Evolutionary conservation across 2,797 vertebrate species (phyloP).

Genomic region (Artibeus jamaicensis): DNA sequence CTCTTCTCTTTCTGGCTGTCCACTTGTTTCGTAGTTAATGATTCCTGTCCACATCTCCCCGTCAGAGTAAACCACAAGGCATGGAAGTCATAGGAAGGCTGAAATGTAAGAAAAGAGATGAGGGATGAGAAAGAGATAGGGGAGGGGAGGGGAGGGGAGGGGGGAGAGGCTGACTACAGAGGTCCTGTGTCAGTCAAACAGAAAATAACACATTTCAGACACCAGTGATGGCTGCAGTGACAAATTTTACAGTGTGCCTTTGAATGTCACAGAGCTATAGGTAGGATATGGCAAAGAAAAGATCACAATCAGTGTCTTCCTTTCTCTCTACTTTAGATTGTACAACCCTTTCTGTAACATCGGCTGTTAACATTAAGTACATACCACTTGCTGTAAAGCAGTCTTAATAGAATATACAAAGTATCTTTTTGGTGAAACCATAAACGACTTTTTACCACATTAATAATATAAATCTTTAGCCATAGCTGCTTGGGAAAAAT

Average conservation of each 20-base stretch:
- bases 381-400: slow-evolving; percentile 36
- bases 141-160: too few relatives aligned
- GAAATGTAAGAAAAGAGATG: neutral
- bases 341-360: neutral
- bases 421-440: slow-evolving; percentile 39
- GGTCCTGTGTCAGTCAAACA: slow-evolving; percentile 46
- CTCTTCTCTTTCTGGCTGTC: neutral
- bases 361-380: slow-evolving; percentile 31
- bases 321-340: slow-evolving; percentile 54
- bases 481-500: neutral
- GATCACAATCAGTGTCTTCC: neutral
- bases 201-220: slow-evolving; percentile 61
- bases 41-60: neutral
- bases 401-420: slow-evolving; percentile 56
- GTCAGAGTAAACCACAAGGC: neutral
- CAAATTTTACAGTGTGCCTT: slow-evolving; percentile 62
- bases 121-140: neutral
- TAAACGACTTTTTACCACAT: slow-evolving; percentile 34
- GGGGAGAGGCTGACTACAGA: neutral
- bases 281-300: slow-evolving; percentile 53
- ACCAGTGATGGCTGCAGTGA: neutral
- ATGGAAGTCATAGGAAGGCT: neutral
- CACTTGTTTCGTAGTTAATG: neutral
- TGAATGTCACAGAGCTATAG: slow-evolving; percentile 14
- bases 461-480: slow-evolving; percentile 45